Percentiles rank a stretch among this genome's conserved stretches.
Conservation (phyloP, 2,113 vertebrate species). For the Datnioides undecimradiatus region DNA sequence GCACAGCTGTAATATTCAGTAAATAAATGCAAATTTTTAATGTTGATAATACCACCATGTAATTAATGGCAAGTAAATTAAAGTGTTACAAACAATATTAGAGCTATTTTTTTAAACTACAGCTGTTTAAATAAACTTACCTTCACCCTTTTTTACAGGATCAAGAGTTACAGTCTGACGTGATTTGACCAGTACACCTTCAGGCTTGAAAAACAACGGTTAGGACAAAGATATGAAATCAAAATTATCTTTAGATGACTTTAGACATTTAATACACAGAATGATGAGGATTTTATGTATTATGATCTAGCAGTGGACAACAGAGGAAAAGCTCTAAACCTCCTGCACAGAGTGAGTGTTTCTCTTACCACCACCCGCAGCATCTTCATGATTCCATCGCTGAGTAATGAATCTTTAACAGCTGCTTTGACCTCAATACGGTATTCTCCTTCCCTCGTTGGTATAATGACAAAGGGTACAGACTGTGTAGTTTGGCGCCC, state of each 20-base stretch:
- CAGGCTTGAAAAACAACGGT: conserved; percentile 77
- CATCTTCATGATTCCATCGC: conserved; percentile 87
- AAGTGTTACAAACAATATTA: background rate
- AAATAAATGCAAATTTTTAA: background rate
- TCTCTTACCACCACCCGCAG: conserved; percentile 90
- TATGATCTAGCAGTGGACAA: background rate
- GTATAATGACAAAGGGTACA: conserved; percentile 87
- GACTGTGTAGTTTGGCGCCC: conserved; percentile 63
- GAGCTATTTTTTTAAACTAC: background rate
- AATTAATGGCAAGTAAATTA: background rate
- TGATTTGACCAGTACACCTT: conserved; percentile 83
- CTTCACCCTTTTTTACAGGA: conserved; percentile 74
- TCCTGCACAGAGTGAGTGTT: too few species aligned
- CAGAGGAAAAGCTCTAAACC: background rate
- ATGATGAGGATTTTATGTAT: background rate
- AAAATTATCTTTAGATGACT: background rate
- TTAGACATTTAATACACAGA: background rate
- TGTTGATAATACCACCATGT: background rate
- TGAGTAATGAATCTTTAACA: conserved; percentile 48
- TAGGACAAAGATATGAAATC: background rate
- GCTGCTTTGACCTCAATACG: conserved; percentile 88
- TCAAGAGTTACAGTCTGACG: conserved; percentile 71
- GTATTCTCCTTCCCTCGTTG: conserved; percentile 80
- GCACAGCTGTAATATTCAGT: too few species aligned
- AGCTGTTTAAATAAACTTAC: conserved; percentile 67